Base-by-base conservation (phyloP, 64 coral and sea anemone species). In the Actinia tenebrosa region DNA sequence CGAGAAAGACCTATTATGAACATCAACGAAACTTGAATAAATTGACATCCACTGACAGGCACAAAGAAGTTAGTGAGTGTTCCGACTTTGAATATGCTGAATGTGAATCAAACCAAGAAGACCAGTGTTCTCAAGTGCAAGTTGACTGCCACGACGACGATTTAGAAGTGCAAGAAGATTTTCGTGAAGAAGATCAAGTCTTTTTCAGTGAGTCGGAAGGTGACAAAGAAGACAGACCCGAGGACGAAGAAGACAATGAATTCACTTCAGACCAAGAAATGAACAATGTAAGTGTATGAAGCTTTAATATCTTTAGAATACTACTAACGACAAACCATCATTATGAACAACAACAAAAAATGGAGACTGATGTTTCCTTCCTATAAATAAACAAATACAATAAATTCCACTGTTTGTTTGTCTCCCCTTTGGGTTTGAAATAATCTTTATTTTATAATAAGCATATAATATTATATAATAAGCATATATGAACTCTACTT, bases 1-100 rank as follows among this genome's bases (percentile, higher is more conserved):
- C 85, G 30, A 71, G 60, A 71, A 68, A 6, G 60, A 71, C 58
- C 15, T 86, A 64, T 46, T 27, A 86, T 86, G 85, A 86, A 64
- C 85, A 86, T 63, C 45, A 60, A 52, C 82, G 20, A 23, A 17
- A 18, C 15, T 18, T 56, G 19, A 84, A 54, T 14, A 56, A 53
- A 23, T 16, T 84, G 17, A 56, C 68, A 10, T 71, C 68, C 16
- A 6, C 10, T 84, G 45, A 23, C 8, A 25, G 23, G 5, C 82
- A 54, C 18, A 18, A 26, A 45, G 54, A 54, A 44, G 45, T 56
- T 18, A 8, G 19, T 84, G 45, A 53, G 6, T 37, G 22, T 45
- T 52, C 14, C 54, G 82, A 56, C 44, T 26, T 47, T 84, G 82
- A 84, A 52, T 23, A 26, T 15, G 15, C 44, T 26, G 17, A 56